phyloP scores from a whole-genome alignment of 2,888 invertebrate species.

The Himalopsyche japonica region DNA sequence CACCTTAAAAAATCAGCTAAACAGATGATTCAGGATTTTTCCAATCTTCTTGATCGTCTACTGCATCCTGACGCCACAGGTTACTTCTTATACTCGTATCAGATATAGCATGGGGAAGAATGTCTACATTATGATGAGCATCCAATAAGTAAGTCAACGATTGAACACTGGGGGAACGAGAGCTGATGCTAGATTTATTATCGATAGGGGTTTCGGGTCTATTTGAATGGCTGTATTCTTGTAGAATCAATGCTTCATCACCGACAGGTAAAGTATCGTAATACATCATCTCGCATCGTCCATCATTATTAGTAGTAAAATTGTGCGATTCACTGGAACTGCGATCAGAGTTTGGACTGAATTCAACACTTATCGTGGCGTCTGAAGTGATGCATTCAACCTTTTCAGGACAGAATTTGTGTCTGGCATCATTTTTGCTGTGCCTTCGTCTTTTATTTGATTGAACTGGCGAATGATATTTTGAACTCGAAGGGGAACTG shows the following conservation, averaged over 20 bases:
- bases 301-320: constrained; percentile 23
- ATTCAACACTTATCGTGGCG: constrained; percentile 46
- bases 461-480: constrained; percentile 29
- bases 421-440: constrained; percentile 21
- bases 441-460: constrained; percentile 12
- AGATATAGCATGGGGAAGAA: constrained; percentile 50
- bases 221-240: constrained; percentile 11
- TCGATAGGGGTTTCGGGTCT: neutral
- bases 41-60: constrained; percentile 50
- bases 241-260: constrained; percentile 2
- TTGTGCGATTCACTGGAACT: constrained; percentile 52
- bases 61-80: constrained; percentile 58
- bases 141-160: constrained; percentile 53
- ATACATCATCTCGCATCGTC: constrained; percentile 23
- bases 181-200: constrained; percentile 10
- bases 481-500: constrained; percentile 17
- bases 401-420: constrained; percentile 45
- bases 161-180: constrained; percentile 47
- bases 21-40: constrained; percentile 58
- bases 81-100: constrained; percentile 47
- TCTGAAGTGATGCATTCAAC: constrained; percentile 44
- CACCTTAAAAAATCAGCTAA: constrained; percentile 15
- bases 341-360: constrained; percentile 54
- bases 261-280: constrained; percentile 19
- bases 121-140: constrained; percentile 53